Base-by-base conservation (phyloP, 1,140 invertebrate species). In the Papilio glaucus region DNA sequence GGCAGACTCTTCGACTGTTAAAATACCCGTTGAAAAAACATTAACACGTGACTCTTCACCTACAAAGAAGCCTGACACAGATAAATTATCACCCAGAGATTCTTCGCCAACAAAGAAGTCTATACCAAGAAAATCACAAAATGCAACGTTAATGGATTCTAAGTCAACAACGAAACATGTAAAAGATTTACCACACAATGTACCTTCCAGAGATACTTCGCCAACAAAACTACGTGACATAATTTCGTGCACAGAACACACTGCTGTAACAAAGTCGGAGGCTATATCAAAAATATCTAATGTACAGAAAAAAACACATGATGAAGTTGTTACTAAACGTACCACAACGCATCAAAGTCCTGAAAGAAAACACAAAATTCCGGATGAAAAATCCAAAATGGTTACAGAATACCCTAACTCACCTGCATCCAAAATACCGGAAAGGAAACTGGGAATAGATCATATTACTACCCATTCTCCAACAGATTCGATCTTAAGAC, bases 201-300 rank as follows among this genome's bases (percentile, higher is more conserved):
- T 33, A 15, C 26, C 21, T 15, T 29, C 65, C 1, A 79, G 83
- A 42, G 85, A 87, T 41, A 72, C 72, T 63, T 89, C 86, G 4
- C 86, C 87, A 57, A 84, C 77, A n/a, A 89, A 88, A 65, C 53
- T 79, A 10, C 74, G 82, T 45, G 77, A 87, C 71, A 76, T 81
- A 37, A 45, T 65, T 24, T n/a, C n/a, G 5, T 8, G 26, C n/a
- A 12, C 41, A 18, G 67, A 53, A 37, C 41, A 69, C 13, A 18
- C 33, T 42, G 61, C 39, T 29, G 29, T 29, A 18, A 21, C 24
- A 33, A 38, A 71, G 10, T 71, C 72, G 24, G 61, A 63, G 39
- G 42, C 57, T 57, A 49, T 53, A 57, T 68, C 68, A 41, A 68
- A 18, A 26, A 33, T 18, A 41, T 60, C 57, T 63, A 24, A 38